Evolutionary conservation across 64 coral and sea anemone genomes (phyloP).

Genomic region (Orbicella faveolata): DNA sequence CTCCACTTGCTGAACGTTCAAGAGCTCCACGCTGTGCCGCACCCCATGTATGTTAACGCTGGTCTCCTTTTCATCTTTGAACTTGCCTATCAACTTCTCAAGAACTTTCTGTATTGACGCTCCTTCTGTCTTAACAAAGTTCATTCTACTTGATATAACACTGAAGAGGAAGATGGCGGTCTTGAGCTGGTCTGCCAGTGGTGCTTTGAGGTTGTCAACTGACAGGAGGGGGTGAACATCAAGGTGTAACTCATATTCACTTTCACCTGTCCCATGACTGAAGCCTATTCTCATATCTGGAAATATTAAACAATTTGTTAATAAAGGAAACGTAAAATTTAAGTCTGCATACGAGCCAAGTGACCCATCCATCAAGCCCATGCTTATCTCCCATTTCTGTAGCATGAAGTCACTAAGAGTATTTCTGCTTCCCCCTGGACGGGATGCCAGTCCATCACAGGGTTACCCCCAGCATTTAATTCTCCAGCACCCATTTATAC

Average conservation of each 20-base stretch:
- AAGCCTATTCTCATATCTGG: conserved; percentile 93
- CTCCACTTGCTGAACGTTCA: conserved; percentile 87
- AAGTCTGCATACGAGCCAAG: not conserved
- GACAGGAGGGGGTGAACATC: conserved; percentile 79
- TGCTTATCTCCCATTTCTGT: too few relatives aligned
- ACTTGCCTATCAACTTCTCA: conserved; percentile 62
- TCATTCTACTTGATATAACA: conserved; percentile 70
- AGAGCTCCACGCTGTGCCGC: conserved; percentile 68
- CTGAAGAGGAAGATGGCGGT: conserved; percentile 75
- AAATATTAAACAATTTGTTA: not conserved
- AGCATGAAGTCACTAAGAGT: too few relatives aligned
- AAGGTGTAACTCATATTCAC: conserved; percentile 84
- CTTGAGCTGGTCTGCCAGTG: conserved; percentile 61
- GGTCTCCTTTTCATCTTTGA: conserved; percentile 67
- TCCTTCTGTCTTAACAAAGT: conserved; percentile 64
- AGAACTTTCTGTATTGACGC: conserved; percentile 71
- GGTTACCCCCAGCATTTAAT: too few relatives aligned
- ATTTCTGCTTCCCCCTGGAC: too few relatives aligned
- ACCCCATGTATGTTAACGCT: conserved; percentile 76
- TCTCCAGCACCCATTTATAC: too few relatives aligned
- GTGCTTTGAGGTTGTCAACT: conserved; percentile 68
- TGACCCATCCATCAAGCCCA: too few relatives aligned
- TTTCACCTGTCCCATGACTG: conserved; percentile 67
- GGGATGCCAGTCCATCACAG: too few relatives aligned
- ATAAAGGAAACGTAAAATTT: not conserved